Evolutionary conservation across 2,888 invertebrate species (phyloP).

Genomic region (Geotrupes spiniger): DNA sequence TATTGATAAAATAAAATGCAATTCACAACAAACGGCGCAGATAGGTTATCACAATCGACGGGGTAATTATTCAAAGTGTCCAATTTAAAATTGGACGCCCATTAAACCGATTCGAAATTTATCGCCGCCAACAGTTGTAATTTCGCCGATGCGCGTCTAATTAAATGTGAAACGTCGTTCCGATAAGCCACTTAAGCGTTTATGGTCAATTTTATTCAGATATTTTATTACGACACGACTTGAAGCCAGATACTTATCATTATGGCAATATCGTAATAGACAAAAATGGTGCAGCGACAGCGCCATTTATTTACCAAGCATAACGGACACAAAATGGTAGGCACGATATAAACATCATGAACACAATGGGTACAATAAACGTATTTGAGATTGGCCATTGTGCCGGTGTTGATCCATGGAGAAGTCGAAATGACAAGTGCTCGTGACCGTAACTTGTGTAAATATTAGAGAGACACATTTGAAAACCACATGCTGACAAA

Average conservation of each 20-base stretch:
- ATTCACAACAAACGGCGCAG: no score
- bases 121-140: no score
- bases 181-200: no score
- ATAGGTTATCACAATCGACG: no score
- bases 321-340: slow-evolving; percentile 26
- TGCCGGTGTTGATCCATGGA: slow-evolving; percentile 27
- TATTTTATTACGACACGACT: no score
- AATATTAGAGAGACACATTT: slow-evolving; percentile 30
- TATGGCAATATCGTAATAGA: background rate
- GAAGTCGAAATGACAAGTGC: slow-evolving; percentile 25
- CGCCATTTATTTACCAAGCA: slow-evolving; percentile 23
- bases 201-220: no score
- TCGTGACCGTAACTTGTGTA: slow-evolving; percentile 27
- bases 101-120: no score
- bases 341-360: slow-evolving; percentile 25
- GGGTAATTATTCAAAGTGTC: no score
- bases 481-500: slow-evolving; percentile 31
- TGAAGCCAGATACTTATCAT: slow-evolving; percentile 3
- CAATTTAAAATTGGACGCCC: no score
- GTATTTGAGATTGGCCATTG: slow-evolving; percentile 28
- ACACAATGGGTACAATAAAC: slow-evolving; percentile 27
- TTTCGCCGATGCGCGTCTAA: no score
- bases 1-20: no score
- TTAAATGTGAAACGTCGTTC: no score
- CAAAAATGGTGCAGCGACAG: slow-evolving; percentile 13